These are phyloP conservation scores for Labeo rohita DNA, from an alignment of 2,113 vertebrate species.

Conservation along the genomic window DNA sequence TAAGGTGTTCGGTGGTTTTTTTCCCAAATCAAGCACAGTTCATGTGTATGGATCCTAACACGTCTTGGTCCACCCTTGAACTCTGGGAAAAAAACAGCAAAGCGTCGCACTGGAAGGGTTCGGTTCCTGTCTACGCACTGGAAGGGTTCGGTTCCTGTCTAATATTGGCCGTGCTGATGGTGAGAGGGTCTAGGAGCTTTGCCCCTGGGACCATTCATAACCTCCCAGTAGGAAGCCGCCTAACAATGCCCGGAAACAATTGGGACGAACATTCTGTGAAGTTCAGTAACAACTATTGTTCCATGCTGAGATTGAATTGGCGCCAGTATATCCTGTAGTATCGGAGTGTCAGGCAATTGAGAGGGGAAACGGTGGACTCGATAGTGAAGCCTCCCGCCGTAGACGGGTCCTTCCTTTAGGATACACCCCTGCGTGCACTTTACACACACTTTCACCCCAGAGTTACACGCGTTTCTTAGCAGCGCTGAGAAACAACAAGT, in stretches of 20 bases:
- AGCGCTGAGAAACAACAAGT: conserved; percentile 68
- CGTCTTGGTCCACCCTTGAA: not conserved
- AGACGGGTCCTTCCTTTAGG: conserved; percentile 35
- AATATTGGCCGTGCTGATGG: conserved; percentile 60
- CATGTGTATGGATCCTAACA: not conserved
- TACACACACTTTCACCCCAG: conserved; percentile 58
- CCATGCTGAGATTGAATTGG: conserved; percentile 58
- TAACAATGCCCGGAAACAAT: conserved; percentile 79
- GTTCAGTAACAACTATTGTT: conserved; percentile 65
- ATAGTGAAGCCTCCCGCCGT: conserved; percentile 46
- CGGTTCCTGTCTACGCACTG: conserved; percentile 61
- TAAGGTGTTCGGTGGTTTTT: not conserved
- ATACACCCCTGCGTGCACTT: conserved; percentile 65
- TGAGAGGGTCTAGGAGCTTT: not conserved
- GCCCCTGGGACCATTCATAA: conserved; percentile 67
- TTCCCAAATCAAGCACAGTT: not conserved
- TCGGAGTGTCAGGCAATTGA: not conserved
- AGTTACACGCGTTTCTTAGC: conserved; percentile 68
- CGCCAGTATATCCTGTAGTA: conserved; percentile 56
- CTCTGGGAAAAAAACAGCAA: conserved; percentile 20
- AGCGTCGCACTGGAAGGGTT: not conserved
- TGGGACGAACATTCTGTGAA: conserved; percentile 59
- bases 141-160: conserved; percentile 62
- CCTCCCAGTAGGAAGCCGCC: conserved; percentile 60
- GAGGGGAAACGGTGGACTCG: conserved; percentile 28